phyloP scores from a whole-genome alignment of 2,888 invertebrate species.

The Stenodema calcarata region DNA sequence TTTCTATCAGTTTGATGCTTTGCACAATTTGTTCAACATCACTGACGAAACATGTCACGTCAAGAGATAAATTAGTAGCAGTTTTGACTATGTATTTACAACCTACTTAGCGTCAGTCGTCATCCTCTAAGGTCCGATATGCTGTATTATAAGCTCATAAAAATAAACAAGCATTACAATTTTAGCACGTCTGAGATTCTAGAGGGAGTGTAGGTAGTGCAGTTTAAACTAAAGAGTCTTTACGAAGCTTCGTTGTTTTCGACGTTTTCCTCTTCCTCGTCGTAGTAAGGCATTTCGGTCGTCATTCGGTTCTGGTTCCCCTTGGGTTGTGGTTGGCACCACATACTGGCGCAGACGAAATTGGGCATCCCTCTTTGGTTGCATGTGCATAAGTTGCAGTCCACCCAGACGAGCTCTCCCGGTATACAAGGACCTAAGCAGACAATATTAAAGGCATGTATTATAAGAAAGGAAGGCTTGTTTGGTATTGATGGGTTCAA shows the following conservation, averaged over 20 bases:
- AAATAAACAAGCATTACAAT: background rate
- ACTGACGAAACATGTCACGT: too few species aligned
- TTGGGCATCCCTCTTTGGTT: constrained; percentile 57
- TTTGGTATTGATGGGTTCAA: too few species aligned
- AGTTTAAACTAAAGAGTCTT: background rate
- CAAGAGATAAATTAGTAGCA: too few species aligned
- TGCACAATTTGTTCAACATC: too few species aligned
- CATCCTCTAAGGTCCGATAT: background rate
- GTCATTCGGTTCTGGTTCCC: constrained; percentile 4
- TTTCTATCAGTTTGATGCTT: too few species aligned
- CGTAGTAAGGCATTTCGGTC: background rate
- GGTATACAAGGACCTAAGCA: constrained; percentile 54
- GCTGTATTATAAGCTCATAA: background rate
- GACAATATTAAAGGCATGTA: background rate
- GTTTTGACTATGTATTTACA: too few species aligned
- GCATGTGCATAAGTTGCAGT: constrained; percentile 58
- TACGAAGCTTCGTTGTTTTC: constrained; percentile 1
- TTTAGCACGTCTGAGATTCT: background rate
- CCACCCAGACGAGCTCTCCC: constrained; percentile 57
- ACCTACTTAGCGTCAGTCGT: background rate
- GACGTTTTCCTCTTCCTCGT: constrained; percentile 9
- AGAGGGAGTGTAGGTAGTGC: background rate
- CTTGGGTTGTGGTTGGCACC: constrained; percentile 57
- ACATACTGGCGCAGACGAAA: constrained; percentile 57
- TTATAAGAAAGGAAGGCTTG: too few species aligned